Base-by-base conservation (phyloP, 2,888 invertebrate species). In the Andrena dorsata region DNA sequence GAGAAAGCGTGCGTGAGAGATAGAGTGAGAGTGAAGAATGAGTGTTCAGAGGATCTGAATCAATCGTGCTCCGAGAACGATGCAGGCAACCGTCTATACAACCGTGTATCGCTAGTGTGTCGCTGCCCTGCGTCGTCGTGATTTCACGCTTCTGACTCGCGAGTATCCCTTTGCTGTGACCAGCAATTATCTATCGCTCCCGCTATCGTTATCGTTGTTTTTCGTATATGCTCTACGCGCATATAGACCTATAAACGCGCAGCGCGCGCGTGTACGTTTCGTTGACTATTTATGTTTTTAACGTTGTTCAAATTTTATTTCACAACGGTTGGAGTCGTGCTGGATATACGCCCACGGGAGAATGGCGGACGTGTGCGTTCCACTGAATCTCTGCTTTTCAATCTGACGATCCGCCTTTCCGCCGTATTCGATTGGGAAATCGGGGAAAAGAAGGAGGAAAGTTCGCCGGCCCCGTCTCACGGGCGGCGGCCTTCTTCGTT, bases 11-110 rank as follows among this genome's bases (percentile, higher is more conserved):
- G 35, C 23, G 68, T 56, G 75, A 78, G 32, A 28, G 32, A 4
- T 20, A 51, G 23, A 47, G 66, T 23, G 32, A 66, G 30, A 53
- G 26, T 26, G 41, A 65, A 64, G 41, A 47, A 74, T 71, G 87
- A 81, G 85, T 82, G 78, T 84, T 83, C 80, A 66, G 80, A 84
- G 80, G 79, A 88, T 88, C 80, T 76, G 82, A 73, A 80, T 86
- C 88, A 76, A 82, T 86, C 70, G 80, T 88, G 83, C 83, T 73
- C 71, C 71, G 75, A 80, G 65, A 71, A 75, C 72, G 58, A 61
- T 73, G 70, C 56, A 74, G 28, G 64, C 64, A 28, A 51, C 51
- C 56, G 76, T 63, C 64, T 26, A 58, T 28, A 28, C 30, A 60
- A 28, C 16, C 58, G 51, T 20, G 20, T 51, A 51, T 51, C 28